phyloP scores from a whole-genome alignment of 2,113 vertebrate genomes.

The Brachypodius melanocephalos region DNA sequence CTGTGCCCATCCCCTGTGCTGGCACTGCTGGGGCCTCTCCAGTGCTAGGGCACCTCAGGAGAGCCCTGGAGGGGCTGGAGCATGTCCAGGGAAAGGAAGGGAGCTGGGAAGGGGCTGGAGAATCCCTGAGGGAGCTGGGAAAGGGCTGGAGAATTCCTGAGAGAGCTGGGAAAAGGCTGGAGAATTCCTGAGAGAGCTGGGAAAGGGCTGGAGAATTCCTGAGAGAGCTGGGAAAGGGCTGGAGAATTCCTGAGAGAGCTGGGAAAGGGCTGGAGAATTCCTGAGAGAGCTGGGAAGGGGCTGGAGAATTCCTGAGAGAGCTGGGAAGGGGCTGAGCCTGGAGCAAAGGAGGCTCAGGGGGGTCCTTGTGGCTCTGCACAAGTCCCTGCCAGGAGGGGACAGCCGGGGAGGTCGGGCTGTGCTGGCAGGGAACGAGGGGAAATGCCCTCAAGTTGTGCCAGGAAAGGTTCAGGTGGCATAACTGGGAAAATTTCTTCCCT shows the following conservation, averaged over 20 bases:
- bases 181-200: too few relatives aligned
- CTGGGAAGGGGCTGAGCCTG: neutral
- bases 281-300: neutral
- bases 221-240: neutral
- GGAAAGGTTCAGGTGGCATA: fast-evolving
- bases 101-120: neutral
- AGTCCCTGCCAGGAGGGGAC: neutral
- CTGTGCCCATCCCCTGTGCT: neutral
- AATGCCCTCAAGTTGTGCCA: neutral
- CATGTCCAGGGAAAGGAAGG: fast-evolving
- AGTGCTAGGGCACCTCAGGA: neutral
- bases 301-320: neutral
- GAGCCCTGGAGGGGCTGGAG: neutral
- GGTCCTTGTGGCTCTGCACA: neutral
- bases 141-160: too few relatives aligned
- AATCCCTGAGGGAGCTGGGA: too few relatives aligned
- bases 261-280: neutral
- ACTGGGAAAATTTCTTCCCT: neutral
- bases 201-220: too few relatives aligned
- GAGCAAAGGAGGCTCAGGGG: neutral
- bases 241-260: neutral
- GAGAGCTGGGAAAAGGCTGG: neutral
- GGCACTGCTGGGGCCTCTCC: neutral
- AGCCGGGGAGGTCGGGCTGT: fast-evolving
- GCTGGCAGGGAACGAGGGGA: neutral